Base-by-base conservation (phyloP, 2,113 vertebrate species). In the Malurus cyaneus region DNA sequence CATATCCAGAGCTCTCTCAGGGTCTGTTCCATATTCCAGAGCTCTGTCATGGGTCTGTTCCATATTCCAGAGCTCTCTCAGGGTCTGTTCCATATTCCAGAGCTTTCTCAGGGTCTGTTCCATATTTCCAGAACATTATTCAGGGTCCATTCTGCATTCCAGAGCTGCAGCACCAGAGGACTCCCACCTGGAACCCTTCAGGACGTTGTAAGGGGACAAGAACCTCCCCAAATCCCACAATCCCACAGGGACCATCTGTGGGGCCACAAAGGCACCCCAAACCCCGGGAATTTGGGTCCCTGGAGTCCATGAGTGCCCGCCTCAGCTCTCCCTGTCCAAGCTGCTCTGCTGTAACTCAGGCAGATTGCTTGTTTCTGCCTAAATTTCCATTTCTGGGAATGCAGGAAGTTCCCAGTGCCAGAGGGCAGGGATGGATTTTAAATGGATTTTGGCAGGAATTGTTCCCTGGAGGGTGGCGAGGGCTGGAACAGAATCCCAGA, bases 201-300 rank as follows among this genome's bases (percentile, higher is more conserved):
- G 57, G 25, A 52, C n/a, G 7, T 6, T 14, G 46, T 6, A n/a
- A 19, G 15, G 18, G 57, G 3, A 10, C 53, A 53, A 39, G 28
- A 52, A 11, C 13, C 29, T 72, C 14, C 39, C 42, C 29, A 3
- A 8, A 31, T 15, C 44, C 39, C 5, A 9, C 5, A 9, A 0
- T 8, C 7, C 47, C 54, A 32, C 53, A 26, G 62, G 36, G 8
- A 4, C 11, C 16, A 1, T 9, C 42, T 24, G 2, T 4, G 4
- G 29, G 65, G 53, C 36, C 28, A 2, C 19, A 12, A 12, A 47
- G 7, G 5, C 1, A 3, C 26, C 21, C 2, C 19, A 17, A 2
- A 28, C 2, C 1, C 23, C 3, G 26, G 6, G 25, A 8, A 3
- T 21, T 3, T 25, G 26, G 25, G 14, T 9, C 1, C 50, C 44